Conservation (phyloP, 1,140 invertebrate species). For the Bombus consobrinus region DNA sequence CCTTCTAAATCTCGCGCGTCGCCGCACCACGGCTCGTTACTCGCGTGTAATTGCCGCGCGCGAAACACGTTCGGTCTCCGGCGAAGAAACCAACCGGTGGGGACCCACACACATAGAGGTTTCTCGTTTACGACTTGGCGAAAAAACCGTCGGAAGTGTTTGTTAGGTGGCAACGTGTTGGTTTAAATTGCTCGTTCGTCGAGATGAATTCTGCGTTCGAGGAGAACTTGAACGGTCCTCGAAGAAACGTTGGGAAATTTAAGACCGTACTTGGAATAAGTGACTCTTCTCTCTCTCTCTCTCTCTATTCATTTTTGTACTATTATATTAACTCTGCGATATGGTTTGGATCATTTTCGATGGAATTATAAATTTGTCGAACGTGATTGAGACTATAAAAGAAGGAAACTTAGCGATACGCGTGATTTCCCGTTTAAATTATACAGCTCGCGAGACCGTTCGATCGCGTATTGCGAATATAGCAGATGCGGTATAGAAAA, state of each 20-base stretch:
- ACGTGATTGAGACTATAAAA: no score
- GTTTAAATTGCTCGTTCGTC: neutral
- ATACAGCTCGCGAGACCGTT: no score
- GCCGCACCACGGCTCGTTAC: constrained; percentile 22
- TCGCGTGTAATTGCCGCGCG: constrained; percentile 40
- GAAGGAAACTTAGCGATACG: no score
- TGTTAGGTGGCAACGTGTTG: neutral
- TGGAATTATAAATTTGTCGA: no score
- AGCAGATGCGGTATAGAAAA: no score
- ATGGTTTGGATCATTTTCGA: no score
- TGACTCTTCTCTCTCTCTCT: no score
- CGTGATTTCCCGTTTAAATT: no score
- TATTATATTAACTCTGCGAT: no score
- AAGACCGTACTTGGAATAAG: neutral
- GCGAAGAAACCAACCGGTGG: neutral
- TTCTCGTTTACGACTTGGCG: constrained; percentile 4
- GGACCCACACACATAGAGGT: neutral
- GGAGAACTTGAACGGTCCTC: neutral
- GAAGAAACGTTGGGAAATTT: neutral
- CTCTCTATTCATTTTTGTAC: no score
- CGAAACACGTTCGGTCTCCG: neutral
- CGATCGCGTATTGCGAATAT: no score
- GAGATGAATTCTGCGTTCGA: neutral
- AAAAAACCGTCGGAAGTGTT: constrained; percentile 8
- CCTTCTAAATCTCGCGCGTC: constrained; percentile 36